phyloP scores from a whole-genome alignment of 2,888 invertebrate genomes.

The Yponomeuta plumbellus region DNA sequence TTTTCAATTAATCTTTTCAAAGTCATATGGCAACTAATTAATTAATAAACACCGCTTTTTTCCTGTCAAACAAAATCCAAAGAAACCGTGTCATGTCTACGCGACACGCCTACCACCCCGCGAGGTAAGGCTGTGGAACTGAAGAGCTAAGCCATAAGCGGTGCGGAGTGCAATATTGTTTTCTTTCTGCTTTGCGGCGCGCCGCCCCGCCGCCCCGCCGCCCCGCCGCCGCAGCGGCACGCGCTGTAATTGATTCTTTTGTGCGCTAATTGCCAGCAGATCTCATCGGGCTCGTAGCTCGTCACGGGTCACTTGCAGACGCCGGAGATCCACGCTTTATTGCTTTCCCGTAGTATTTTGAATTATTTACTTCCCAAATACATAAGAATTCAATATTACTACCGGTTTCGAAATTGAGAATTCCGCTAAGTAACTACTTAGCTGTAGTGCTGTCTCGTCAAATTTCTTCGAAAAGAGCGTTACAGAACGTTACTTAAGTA shows the following conservation, averaged over 20 bases:
- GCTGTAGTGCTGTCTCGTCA: too few species aligned
- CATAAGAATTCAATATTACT: too few species aligned
- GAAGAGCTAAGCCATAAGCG: conserved; percentile 50
- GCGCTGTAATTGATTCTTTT: conserved; percentile 66
- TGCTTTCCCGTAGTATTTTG: neutral
- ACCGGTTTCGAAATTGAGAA: too few species aligned
- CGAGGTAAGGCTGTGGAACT: conserved; percentile 47
- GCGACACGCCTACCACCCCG: neutral
- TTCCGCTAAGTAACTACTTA: too few species aligned
- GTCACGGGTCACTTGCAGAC: conserved; percentile 3
- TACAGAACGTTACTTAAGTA: too few species aligned
- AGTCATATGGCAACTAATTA: too few species aligned
- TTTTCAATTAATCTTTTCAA: too few species aligned
- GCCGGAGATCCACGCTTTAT: neutral
- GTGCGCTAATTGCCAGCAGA: conserved; percentile 59
- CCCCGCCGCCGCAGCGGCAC: conserved; percentile 28
- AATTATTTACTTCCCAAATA: too few species aligned
- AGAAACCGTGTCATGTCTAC: neutral
- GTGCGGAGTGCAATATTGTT: conserved; percentile 56
- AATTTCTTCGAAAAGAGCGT: too few species aligned
- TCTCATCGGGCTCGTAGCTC: conserved; percentile 37
- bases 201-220: conserved; percentile 31
- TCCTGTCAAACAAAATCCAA: neutral
- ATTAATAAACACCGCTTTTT: too few species aligned
- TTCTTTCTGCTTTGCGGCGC: conserved; percentile 48